Evolutionary conservation across 2,888 invertebrate genomes (phyloP).

Genomic region (Nomada lathburiana): DNA sequence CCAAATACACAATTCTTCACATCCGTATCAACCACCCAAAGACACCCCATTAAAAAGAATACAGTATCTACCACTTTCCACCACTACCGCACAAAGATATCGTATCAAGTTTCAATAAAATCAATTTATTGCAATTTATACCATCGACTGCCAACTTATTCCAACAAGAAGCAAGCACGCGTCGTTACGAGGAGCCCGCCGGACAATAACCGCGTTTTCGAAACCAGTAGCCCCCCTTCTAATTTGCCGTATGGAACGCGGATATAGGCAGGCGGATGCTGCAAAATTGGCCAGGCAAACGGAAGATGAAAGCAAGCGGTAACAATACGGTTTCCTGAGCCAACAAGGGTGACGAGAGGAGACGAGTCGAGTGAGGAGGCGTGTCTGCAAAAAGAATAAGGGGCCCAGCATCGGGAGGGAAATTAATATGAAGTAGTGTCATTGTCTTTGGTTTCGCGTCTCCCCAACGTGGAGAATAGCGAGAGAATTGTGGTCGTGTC

Average conservation of each 20-base stretch:
- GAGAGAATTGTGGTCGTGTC: conserved; percentile 72
- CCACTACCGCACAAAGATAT: too few species aligned
- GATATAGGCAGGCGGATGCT: conserved; percentile 31
- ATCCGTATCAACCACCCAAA: too few species aligned
- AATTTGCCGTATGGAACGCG: conserved; percentile 25
- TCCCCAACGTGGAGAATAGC: conserved; percentile 62
- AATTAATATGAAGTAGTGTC: conserved; percentile 79
- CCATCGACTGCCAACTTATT: too few species aligned
- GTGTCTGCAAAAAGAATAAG: conserved; percentile 57
- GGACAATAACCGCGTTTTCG: conserved; percentile 5
- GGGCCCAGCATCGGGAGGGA: conserved; percentile 65
- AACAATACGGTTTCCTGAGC: conserved; percentile 74
- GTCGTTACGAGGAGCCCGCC: not conserved
- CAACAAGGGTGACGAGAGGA: conserved; percentile 32
- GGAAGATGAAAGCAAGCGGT: conserved; percentile 74
- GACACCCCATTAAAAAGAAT: too few species aligned
- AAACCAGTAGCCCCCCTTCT: conserved; percentile 1
- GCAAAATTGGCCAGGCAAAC: conserved; percentile 65
- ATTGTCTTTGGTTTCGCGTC: conserved; percentile 73
- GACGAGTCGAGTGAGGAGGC: conserved; percentile 34
- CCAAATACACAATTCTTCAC: too few species aligned
- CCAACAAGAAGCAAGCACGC: not conserved
- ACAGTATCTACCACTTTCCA: too few species aligned
- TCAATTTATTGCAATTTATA: too few species aligned
- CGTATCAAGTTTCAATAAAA: too few species aligned